Evolutionary conservation across 2,888 invertebrate genomes (phyloP), one percentile per base, ranked within the genome.

Genomic region (Agriopis marginaria): DNA sequence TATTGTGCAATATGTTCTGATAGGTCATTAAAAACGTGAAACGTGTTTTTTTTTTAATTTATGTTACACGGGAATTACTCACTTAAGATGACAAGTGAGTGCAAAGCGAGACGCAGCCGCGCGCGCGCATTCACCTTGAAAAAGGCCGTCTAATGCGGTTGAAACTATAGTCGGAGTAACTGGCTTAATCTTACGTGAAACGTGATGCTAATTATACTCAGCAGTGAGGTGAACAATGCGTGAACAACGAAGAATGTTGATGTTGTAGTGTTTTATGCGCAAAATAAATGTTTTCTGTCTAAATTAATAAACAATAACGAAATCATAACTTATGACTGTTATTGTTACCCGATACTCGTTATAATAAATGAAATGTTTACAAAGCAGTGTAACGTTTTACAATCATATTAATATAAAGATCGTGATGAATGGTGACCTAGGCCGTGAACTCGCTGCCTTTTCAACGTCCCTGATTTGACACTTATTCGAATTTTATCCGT

Each of bases 391-490:
- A 32, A 51, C 51, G 54, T 54, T 54, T 53, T 44, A 39, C 42
- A 49, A 56, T 40, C 6, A n/a, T 50, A 47, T 55, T 55, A 32
- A 32, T 32, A 53, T 54, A 45, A 14, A 23, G 49, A 66, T 39
- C 23, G 32, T 55, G 50, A 61, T 66, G 49, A 44, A 61, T 61
- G 60, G 11, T 39, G 14, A n/a, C 8, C 45, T 54, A 58, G 62
- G 67, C 58, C 51, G 61, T 45, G 56, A 61, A 56, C 55, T 42
- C 49, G 49, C 32, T 11, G 23, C 75, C 75, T 74, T 75, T 69
- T 44, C 50, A 63, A 32, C 66, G 63, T 61, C 66, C 56, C 65
- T 69, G 72, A 69, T 72, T 71, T 72, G 70, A 75, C 74, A 71
- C 68, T 72, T 71, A 72, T 72, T 71, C 68, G 66, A 65, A 72